These are phyloP conservation scores for Hemitrygon akajei DNA, from an alignment of 2,797 vertebrate genomes.

Conservation along the genomic window DNA sequence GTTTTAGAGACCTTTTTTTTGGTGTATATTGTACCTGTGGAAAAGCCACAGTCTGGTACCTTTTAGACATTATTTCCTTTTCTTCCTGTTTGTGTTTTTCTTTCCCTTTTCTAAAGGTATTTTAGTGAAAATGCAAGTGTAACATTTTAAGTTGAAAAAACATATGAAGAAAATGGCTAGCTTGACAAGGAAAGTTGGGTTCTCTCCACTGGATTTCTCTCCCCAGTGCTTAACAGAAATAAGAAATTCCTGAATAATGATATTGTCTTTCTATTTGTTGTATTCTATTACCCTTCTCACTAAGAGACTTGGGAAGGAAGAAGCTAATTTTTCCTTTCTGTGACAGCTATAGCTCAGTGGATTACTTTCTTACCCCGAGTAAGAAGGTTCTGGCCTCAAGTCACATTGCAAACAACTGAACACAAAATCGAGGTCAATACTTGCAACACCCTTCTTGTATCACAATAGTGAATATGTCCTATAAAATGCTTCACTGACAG, in stretches of 20 bases:
- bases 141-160: constrained; percentile 46
- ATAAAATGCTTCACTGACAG: not conserved
- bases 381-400: not conserved
- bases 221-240: not conserved
- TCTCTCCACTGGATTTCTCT: not conserved
- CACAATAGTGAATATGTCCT: too few species aligned
- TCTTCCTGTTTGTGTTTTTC: constrained; percentile 89
- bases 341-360: not conserved
- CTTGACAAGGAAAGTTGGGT: constrained; percentile 44
- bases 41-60: constrained; percentile 99
- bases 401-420: not conserved
- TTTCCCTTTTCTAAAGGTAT: constrained; percentile 88
- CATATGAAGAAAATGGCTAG: constrained; percentile 14
- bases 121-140: constrained; percentile 65
- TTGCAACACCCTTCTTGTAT: not conserved
- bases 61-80: constrained; percentile 99
- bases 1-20: constrained; percentile 90
- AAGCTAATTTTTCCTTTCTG: not conserved
- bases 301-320: not conserved
- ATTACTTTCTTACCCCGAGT: too few species aligned
- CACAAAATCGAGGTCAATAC: not conserved
- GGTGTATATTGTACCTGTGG: constrained; percentile 99
- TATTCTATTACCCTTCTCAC: not conserved
- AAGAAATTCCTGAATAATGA: not conserved
- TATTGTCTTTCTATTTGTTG: not conserved